Conservation (phyloP, 1,140 invertebrate species). For the Caerostris darwini region DNA sequence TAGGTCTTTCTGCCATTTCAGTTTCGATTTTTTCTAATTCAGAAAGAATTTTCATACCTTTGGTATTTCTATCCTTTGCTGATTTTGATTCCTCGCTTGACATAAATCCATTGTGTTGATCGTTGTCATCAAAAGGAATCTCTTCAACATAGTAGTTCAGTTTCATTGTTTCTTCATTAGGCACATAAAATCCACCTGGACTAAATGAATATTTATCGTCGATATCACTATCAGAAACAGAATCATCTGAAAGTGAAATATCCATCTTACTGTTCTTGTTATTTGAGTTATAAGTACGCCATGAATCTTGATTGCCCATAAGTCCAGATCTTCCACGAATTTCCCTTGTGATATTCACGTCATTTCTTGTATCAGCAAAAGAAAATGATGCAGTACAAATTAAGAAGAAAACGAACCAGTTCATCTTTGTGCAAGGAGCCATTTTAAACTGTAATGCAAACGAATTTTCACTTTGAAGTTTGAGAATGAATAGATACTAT, state of each 20-base stretch:
- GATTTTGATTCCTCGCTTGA: neutral
- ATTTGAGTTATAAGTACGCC: neutral
- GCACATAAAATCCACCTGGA: constrained; percentile 15
- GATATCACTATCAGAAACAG: neutral
- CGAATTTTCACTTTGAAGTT: neutral
- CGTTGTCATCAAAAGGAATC: neutral
- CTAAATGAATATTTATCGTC: neutral
- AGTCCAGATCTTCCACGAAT: too few species aligned
- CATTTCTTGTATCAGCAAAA: neutral
- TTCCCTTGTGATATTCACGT: too few species aligned
- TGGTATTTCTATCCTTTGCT: neutral
- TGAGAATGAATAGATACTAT: too few species aligned
- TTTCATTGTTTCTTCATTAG: neutral
- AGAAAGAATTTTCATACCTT: constrained; percentile 18
- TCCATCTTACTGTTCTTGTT: neutral
- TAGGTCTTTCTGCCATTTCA: neutral
- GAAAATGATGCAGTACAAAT: neutral
- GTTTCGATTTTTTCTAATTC: neutral
- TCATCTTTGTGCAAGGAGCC: neutral
- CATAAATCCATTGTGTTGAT: neutral
- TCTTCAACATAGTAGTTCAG: neutral
- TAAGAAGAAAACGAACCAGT: neutral
- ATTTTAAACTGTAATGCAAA: neutral
- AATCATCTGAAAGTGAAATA: neutral
- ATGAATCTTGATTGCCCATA: neutral